A percentile compares a stretch with the other conserved stretches of the same genome.
Evolutionary conservation across 2,797 vertebrate species (phyloP).

Genomic region (Babyrousa celebensis): DNA sequence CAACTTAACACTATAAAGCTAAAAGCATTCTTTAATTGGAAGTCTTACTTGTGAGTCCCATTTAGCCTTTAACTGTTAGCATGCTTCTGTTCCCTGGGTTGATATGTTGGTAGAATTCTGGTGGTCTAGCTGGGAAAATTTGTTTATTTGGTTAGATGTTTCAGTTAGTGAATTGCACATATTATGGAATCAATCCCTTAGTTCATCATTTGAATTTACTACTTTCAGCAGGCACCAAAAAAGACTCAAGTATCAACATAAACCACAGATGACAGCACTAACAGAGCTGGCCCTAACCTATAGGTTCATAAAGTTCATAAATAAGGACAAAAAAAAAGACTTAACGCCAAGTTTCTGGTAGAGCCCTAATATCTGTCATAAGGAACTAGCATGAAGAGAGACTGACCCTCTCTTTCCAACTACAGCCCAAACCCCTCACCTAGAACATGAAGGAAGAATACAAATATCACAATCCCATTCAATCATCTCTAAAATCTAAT

Average conservation of each 20-base stretch:
- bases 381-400: not conserved
- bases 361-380: not conserved
- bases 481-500: conserved; percentile 19
- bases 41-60: not conserved
- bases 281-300: not conserved
- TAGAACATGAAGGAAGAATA: not conserved
- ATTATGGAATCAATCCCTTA: not conserved
- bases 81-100: not conserved
- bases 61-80: not conserved
- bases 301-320: not conserved
- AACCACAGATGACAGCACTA: not conserved
- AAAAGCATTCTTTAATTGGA: conserved; percentile 17
- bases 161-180: not conserved
- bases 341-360: not conserved
- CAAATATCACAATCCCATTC: not conserved
- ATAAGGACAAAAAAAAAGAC: not conserved
- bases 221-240: not conserved
- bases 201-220: not conserved
- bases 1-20: conserved; percentile 1
- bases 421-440: not conserved
- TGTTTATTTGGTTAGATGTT: conserved; percentile 8
- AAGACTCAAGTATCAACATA: not conserved
- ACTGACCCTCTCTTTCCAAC: not conserved
- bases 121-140: not conserved
- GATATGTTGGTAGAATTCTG: not conserved